phyloP scores from a whole-genome alignment of 2,797 vertebrate genomes.

The Bradypodion pumilum region DNA sequence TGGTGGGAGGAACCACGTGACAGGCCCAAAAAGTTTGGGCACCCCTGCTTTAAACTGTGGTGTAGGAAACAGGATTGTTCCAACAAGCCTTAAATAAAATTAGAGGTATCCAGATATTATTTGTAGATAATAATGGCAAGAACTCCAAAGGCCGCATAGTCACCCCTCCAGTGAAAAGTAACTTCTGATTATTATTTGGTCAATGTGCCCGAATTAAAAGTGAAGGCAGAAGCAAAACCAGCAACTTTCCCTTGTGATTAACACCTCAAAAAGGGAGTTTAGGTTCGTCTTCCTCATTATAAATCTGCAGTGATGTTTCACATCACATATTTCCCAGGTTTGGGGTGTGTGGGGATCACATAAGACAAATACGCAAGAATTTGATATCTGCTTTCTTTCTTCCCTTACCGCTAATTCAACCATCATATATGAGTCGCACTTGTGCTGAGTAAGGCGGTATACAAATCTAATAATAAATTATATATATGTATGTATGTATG shows the following conservation, averaged over 20 bases:
- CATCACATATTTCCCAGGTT: background rate
- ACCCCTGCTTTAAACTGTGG: too few species aligned
- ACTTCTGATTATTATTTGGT: background rate
- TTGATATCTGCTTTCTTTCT: background rate
- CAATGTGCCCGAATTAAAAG: background rate
- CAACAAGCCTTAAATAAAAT: too few species aligned
- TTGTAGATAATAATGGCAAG: too few species aligned
- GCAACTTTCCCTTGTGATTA: background rate
- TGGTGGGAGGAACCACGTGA: too few species aligned
- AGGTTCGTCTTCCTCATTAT: background rate
- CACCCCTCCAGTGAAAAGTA: background rate
- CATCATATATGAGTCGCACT: background rate
- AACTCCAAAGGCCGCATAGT: too few species aligned
- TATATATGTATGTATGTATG: too few species aligned
- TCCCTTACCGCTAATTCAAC: background rate
- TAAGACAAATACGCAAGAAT: background rate
- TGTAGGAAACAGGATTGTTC: background rate
- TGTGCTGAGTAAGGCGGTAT: too few species aligned
- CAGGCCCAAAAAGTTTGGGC: too few species aligned
- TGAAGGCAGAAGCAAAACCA: background rate
- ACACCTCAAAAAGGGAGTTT: background rate
- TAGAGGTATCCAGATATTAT: too few species aligned
- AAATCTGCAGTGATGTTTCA: background rate
- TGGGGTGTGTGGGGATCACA: too few species aligned
- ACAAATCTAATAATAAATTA: too few species aligned